Conservation (phyloP, 2,888 invertebrate species). For the Galerucella calmariensis region DNA sequence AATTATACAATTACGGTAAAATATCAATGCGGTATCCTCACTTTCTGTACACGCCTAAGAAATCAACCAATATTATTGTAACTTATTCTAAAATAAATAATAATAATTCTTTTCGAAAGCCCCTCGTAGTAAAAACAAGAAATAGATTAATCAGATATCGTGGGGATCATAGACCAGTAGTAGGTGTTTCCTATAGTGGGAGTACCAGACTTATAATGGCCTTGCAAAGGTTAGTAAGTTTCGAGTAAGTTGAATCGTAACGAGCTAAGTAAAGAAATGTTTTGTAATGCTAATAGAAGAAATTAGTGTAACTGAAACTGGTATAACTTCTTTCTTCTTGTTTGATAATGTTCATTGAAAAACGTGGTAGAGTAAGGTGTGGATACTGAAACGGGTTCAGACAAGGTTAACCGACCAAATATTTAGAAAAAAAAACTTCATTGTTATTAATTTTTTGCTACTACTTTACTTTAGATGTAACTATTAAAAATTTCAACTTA, state of each 20-base stretch:
- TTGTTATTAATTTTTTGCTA: conserved; percentile 7
- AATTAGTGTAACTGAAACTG: conserved; percentile 33
- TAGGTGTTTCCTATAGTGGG: conserved; percentile 51
- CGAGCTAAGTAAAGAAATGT: conserved; percentile 33
- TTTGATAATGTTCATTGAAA: conserved; percentile 30
- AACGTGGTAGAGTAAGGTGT: conserved; percentile 26
- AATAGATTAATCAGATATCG: conserved; percentile 35
- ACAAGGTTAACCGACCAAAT: conserved; percentile 18
- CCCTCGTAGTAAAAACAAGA: conserved; percentile 18
- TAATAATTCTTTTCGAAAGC: not conserved
- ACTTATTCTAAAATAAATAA: no score
- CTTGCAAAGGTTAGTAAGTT: conserved; percentile 52
- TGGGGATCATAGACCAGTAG: conserved; percentile 48
- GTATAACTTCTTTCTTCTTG: conserved; percentile 31
- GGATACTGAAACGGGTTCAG: conserved; percentile 8
- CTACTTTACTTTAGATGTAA: not conserved
- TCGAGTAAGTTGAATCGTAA: conserved; percentile 33
- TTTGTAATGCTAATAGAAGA: conserved; percentile 33
- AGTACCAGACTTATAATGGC: conserved; percentile 46
- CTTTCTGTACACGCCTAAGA: no score
- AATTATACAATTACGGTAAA: no score
- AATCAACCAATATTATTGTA: no score
- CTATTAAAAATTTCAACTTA: no score
- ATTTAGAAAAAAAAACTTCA: not conserved
- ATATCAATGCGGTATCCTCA: no score